These are phyloP conservation scores for Brenthis hecate DNA, from an alignment of 2,888 invertebrate genomes.

Conservation along the genomic window DNA sequence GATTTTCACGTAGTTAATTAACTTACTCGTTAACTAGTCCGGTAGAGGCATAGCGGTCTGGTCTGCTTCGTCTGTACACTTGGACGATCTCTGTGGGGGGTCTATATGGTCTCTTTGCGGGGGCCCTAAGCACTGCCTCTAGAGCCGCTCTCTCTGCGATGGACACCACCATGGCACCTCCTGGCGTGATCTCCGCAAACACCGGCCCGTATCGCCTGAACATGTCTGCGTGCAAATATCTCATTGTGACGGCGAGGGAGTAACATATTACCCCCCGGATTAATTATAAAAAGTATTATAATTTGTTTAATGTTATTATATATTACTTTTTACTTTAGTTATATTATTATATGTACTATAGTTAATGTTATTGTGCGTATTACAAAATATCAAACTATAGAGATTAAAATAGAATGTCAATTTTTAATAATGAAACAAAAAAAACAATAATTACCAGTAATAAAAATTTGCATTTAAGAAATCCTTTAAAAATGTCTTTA, in stretches of 20 bases:
- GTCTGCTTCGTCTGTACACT: slow-evolving; percentile 87
- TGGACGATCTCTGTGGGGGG: slow-evolving; percentile 92
- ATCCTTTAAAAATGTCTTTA: too few species aligned
- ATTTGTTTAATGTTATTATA: not conserved
- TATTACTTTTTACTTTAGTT: too few species aligned
- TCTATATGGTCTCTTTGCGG: slow-evolving; percentile 88
- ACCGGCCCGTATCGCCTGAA: slow-evolving; percentile 88
- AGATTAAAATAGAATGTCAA: too few species aligned
- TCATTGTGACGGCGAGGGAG: slow-evolving; percentile 61
- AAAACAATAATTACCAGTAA: too few species aligned
- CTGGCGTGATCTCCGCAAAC: slow-evolving; percentile 89
- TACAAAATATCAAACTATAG: too few species aligned
- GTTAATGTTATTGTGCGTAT: too few species aligned
- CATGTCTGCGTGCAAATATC: slow-evolving; percentile 84
- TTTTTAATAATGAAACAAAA: too few species aligned
- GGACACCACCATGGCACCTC: slow-evolving; percentile 88
- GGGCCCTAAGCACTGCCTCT: slow-evolving; percentile 88
- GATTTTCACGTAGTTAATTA: slow-evolving; percentile 34
- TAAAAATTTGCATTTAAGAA: too few species aligned
- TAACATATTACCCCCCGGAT: slow-evolving; percentile 21
- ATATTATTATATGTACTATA: too few species aligned
- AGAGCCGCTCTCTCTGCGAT: slow-evolving; percentile 87
- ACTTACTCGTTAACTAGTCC: slow-evolving; percentile 93
- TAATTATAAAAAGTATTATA: slow-evolving; percentile 1
- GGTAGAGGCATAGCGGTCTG: slow-evolving; percentile 90